Evolutionary conservation across 2,113 vertebrate genomes (phyloP).

Genomic region (Oreochromis spilurus): DNA sequence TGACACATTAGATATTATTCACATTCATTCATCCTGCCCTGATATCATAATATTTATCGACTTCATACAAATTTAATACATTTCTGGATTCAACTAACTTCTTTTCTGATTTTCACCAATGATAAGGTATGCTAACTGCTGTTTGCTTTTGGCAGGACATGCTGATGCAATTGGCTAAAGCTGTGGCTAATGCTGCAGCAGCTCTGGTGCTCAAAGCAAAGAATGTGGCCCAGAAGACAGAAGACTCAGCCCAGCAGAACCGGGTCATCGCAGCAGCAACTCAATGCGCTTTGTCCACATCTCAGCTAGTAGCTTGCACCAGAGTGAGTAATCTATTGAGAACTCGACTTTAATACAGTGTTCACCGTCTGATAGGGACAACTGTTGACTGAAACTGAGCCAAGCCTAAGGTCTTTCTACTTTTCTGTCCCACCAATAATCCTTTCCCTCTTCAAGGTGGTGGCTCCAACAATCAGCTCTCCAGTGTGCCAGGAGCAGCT

Average conservation of each 20-base stretch:
- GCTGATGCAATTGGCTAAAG: slow-evolving; percentile 95
- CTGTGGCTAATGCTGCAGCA: slow-evolving; percentile 87
- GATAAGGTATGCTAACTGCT: background rate
- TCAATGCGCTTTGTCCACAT: slow-evolving; percentile 94
- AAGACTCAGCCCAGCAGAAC: slow-evolving; percentile 85
- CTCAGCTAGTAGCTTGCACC: slow-evolving; percentile 95
- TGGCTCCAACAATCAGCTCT: slow-evolving; percentile 94
- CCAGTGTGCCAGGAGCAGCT: slow-evolving; percentile 96
- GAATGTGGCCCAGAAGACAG: slow-evolving; percentile 91
- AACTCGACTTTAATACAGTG: background rate
- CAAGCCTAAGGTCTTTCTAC: background rate
- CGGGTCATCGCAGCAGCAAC: slow-evolving; percentile 93
- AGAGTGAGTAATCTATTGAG: slow-evolving; percentile 74
- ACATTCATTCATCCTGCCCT: background rate
- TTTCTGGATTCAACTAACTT: background rate
- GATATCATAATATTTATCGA: background rate
- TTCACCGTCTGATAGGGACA: background rate
- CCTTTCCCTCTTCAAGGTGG: slow-evolving; percentile 74
- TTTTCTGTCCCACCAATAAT: background rate
- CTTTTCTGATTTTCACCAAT: background rate
- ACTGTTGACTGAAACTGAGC: background rate
- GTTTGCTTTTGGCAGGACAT: slow-evolving; percentile 76
- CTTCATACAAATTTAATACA: background rate
- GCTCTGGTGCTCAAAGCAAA: slow-evolving; percentile 93
- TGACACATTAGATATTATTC: background rate